phyloP scores from a whole-genome alignment of 2,113 vertebrate genomes.

The Lota lota region DNA sequence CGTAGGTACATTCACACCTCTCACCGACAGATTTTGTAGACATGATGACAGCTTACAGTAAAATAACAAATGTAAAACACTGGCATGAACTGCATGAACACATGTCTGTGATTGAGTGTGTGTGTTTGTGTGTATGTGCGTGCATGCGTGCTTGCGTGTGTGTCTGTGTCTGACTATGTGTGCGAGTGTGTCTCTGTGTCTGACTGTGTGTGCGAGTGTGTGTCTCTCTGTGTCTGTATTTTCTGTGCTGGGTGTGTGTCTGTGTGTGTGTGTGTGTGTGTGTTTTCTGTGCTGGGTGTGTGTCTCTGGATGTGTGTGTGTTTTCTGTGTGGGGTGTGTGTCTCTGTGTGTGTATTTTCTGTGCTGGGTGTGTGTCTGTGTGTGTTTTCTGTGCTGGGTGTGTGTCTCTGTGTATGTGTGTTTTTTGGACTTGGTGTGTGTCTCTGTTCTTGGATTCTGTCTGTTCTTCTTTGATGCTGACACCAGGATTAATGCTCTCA shows the following conservation, averaged over 20 bases:
- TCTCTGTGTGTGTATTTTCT: too few species aligned
- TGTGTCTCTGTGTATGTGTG: neutral
- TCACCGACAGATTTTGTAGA: too few species aligned
- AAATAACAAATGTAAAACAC: too few species aligned
- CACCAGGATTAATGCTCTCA: conserved; percentile 67
- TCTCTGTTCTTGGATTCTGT: conserved; percentile 47
- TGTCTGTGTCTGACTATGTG: too few species aligned
- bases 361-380: too few species aligned
- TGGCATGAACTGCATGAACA: neutral
- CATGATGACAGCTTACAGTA: too few species aligned
- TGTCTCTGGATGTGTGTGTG: conserved; percentile 17
- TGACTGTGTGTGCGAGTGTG: conserved; percentile 23
- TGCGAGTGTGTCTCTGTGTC: neutral
- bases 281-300: neutral
- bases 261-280: too few species aligned
- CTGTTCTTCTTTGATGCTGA: conserved; percentile 59
- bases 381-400: neutral
- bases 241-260: too few species aligned
- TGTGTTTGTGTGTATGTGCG: neutral
- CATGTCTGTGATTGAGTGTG: conserved; percentile 6
- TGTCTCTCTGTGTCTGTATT: neutral
- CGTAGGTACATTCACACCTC: too few species aligned
- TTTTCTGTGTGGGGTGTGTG: neutral
- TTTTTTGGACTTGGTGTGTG: neutral
- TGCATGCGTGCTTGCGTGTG: too few species aligned